A percentile compares a stretch with the other conserved stretches of the same genome.
phyloP scores from a whole-genome alignment of 2,888 invertebrate genomes.

The Strigamia transsilvanica region DNA sequence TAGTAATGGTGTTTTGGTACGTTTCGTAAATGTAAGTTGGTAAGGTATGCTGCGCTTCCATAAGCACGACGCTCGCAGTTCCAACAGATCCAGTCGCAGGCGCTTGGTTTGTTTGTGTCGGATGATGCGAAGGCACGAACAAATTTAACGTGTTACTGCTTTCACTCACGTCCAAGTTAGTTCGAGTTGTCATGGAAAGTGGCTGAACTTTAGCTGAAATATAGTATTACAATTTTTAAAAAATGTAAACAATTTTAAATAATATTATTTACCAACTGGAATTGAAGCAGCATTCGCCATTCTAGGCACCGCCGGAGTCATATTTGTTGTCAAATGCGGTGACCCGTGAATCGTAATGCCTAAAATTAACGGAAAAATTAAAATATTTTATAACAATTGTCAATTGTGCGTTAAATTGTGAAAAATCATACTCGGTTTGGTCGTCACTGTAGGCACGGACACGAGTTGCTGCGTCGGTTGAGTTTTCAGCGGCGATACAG shows the following conservation, averaged over 20 bases:
- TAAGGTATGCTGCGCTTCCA: constrained; percentile 49
- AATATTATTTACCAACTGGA: constrained; percentile 53
- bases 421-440: background rate
- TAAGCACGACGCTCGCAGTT: constrained; percentile 57
- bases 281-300: constrained; percentile 50
- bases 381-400: background rate
- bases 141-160: constrained; percentile 42
- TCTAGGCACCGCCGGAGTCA: constrained; percentile 2
- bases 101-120: constrained; percentile 60
- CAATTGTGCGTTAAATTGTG: background rate
- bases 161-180: constrained; percentile 4
- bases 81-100: constrained; percentile 56
- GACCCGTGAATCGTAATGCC: background rate
- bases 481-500: background rate
- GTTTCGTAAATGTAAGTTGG: constrained; percentile 53
- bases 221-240: background rate
- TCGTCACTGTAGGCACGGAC: too few species aligned
- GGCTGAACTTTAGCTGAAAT: constrained; percentile 56
- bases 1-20: constrained; percentile 46
- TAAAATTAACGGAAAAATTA: background rate
- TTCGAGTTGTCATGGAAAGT: constrained; percentile 52
- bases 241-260: background rate
- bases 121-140: constrained; percentile 58
- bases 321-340: background rate
- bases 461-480: background rate